Evolutionary conservation across 2,113 vertebrate species (phyloP).

Genomic region (Gnathonemus longibarbis): DNA sequence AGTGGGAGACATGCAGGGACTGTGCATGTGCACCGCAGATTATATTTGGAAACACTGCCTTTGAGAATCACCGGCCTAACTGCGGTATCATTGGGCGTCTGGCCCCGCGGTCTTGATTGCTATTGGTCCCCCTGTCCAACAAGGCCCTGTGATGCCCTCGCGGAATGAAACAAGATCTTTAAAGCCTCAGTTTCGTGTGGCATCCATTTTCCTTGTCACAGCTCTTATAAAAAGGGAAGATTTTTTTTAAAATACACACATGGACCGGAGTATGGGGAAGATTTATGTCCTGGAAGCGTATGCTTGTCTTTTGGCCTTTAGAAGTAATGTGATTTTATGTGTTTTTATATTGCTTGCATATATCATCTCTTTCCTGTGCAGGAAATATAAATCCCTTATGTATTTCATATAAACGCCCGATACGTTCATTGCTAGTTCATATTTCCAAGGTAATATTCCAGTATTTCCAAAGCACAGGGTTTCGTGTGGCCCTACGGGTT

Average conservation of each 20-base stretch:
- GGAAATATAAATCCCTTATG: background rate
- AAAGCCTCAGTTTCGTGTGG: background rate
- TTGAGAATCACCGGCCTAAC: background rate
- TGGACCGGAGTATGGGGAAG: background rate
- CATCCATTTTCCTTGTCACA: background rate
- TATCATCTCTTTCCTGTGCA: background rate
- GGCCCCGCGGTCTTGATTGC: background rate
- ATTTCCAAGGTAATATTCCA: background rate
- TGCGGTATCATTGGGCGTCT: background rate
- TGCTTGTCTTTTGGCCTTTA: slow-evolving; percentile 1
- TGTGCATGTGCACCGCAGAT: background rate
- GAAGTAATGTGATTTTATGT: background rate
- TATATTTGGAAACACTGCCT: background rate
- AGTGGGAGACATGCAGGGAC: background rate
- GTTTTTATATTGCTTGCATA: slow-evolving; percentile 5
- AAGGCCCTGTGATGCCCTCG: background rate
- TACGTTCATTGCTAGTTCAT: background rate
- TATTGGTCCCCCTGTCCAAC: background rate
- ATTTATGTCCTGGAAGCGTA: background rate
- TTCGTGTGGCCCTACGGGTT: background rate
- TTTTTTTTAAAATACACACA: background rate
- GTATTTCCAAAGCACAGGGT: background rate
- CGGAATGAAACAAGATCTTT: background rate
- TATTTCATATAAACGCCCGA: background rate
- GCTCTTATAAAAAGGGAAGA: background rate